Evolutionary conservation across 2,797 vertebrate species (phyloP).

Genomic region (Eospalax fontanierii): DNA sequence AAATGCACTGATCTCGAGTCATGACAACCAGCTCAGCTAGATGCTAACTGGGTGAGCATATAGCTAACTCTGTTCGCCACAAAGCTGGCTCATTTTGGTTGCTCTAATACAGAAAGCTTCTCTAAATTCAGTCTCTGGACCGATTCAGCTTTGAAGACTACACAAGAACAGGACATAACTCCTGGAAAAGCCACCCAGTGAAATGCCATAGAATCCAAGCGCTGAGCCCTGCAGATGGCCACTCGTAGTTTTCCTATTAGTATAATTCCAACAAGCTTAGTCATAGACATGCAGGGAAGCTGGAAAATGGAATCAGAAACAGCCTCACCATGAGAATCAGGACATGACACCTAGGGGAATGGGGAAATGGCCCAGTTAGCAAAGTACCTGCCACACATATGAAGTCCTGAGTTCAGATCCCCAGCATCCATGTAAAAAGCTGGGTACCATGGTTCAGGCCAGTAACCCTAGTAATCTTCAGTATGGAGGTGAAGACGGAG

Average conservation of each 20-base stretch:
- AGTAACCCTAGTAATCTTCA: not conserved
- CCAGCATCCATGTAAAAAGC: not conserved
- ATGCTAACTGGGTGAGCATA: not conserved
- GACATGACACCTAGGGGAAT: not conserved
- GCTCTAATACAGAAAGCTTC: not conserved
- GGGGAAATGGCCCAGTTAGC: not conserved
- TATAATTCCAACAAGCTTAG: not conserved
- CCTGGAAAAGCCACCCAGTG: slow-evolving; percentile 36
- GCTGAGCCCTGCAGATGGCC: not conserved
- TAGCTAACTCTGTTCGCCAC: not conserved
- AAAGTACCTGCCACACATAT: not conserved
- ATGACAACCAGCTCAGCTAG: not conserved
- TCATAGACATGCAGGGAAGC: not conserved
- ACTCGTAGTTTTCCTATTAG: not conserved
- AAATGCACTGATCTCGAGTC: slow-evolving; percentile 45
- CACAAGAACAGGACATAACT: not conserved
- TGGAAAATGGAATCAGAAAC: not conserved
- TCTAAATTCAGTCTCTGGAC: not conserved
- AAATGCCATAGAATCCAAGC: not conserved
- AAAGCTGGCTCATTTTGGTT: not conserved
- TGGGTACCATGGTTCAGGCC: not conserved
- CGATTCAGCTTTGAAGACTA: not conserved
- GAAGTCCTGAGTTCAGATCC: not conserved
- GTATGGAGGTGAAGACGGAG: not conserved
- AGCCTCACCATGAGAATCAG: not conserved